A percentile compares a stretch with the other conserved stretches of the same genome.
phyloP scores from a whole-genome alignment of 2,113 vertebrate genomes.

The Acanthochromis polyacanthus region DNA sequence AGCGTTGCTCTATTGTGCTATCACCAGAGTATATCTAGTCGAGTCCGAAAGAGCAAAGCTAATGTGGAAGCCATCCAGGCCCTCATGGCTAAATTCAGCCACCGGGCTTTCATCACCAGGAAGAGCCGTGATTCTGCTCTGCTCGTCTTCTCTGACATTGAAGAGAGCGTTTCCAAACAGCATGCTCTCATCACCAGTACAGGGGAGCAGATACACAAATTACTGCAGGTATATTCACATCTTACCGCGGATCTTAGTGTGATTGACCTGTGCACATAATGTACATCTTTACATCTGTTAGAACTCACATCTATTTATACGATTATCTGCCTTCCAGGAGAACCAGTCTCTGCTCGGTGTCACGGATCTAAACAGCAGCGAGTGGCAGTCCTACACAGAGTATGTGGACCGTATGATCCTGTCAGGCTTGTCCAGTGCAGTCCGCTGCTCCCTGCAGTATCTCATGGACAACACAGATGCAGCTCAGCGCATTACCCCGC shows the following conservation, averaged over 20 bases:
- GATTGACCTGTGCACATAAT: neutral
- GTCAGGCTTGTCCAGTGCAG: slow-evolving; percentile 82
- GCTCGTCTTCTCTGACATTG: slow-evolving; percentile 74
- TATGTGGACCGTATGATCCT: slow-evolving; percentile 86
- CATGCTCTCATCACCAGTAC: slow-evolving; percentile 70
- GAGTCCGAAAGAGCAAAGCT: slow-evolving; percentile 82
- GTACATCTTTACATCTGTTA: neutral
- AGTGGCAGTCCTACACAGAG: slow-evolving; percentile 86
- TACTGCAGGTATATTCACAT: slow-evolving; percentile 64
- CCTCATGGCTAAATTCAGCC: slow-evolving; percentile 76
- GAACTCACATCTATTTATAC: no score
- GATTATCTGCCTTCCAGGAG: slow-evolving; percentile 72
- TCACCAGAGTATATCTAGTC: slow-evolving; percentile 72
- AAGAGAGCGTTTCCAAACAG: slow-evolving; percentile 75
- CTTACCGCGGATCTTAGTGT: neutral
- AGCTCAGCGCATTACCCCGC: slow-evolving; percentile 73
- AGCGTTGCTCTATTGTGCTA: slow-evolving; percentile 1
- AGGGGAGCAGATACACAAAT: slow-evolving; percentile 78
- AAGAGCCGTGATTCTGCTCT: slow-evolving; percentile 68
- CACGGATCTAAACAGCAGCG: slow-evolving; percentile 78
- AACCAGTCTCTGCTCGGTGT: slow-evolving; percentile 86
- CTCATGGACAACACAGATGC: slow-evolving; percentile 86
- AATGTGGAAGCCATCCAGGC: slow-evolving; percentile 80
- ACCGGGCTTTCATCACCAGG: slow-evolving; percentile 74
- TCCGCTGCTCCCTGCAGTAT: slow-evolving; percentile 87